Percentiles rank a stretch among this genome's conserved stretches.
phyloP scores from a whole-genome alignment of 2,113 vertebrate genomes.

The Aplodontia rufa region DNA sequence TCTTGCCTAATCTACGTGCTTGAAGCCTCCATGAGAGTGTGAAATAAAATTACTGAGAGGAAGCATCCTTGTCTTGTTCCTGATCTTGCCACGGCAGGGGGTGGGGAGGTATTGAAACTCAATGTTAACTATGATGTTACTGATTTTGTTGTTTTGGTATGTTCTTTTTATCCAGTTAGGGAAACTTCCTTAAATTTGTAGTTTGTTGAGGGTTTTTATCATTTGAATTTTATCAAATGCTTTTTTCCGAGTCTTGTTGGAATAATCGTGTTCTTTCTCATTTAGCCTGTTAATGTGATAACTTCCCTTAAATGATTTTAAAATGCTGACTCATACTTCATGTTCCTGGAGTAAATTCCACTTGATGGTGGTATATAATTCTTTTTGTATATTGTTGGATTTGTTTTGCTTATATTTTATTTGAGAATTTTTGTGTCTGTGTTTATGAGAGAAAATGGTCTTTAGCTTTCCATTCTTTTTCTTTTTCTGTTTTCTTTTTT shows the following conservation, averaged over 20 bases:
- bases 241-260: not conserved
- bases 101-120: not conserved
- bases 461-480: not conserved
- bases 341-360: not conserved
- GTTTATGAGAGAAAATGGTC: not conserved
- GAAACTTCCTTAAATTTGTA: not conserved
- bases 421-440: not conserved
- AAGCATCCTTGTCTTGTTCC: not conserved
- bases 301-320: not conserved
- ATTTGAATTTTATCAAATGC: not conserved
- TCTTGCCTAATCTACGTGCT: not conserved
- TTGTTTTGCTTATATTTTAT: not conserved
- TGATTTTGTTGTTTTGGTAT: not conserved
- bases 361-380: not conserved
- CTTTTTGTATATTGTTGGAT: constrained; percentile 3
- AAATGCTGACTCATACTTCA: not conserved
- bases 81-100: not conserved
- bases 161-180: not conserved
- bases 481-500: not conserved
- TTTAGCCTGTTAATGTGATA: not conserved
- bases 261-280: not conserved
- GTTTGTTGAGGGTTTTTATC: not conserved
- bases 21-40: not conserved
- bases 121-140: not conserved
- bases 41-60: not conserved